Conservation (phyloP, 2,797 vertebrate genomes). For the Argentina silus region DNA sequence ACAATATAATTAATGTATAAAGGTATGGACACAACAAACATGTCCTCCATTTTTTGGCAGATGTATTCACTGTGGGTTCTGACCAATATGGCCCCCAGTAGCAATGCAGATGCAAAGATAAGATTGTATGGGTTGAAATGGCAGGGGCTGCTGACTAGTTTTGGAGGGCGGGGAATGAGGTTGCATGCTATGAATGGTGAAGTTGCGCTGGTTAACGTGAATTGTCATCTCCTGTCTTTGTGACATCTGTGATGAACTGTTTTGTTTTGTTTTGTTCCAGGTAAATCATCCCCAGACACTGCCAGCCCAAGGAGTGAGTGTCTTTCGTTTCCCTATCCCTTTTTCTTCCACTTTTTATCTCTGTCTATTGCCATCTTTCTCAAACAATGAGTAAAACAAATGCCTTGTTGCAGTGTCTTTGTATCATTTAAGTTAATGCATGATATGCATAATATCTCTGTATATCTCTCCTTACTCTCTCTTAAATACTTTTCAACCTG, state of each 20-base stretch:
- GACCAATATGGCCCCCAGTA: conserved; percentile 41
- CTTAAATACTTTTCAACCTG: too few species aligned
- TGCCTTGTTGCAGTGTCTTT: too few species aligned
- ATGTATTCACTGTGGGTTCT: conserved; percentile 57
- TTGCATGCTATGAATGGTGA: conserved; percentile 36
- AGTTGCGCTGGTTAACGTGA: conserved; percentile 13
- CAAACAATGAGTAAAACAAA: too few species aligned
- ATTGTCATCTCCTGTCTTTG: conserved; percentile 25
- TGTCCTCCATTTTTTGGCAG: conserved; percentile 41
- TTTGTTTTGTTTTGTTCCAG: conserved; percentile 58
- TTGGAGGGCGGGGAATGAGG: conserved; percentile 4
- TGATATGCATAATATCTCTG: too few species aligned
- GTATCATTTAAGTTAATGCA: too few species aligned
- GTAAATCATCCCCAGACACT: conserved; percentile 60
- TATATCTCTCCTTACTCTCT: too few species aligned
- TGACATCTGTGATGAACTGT: conserved; percentile 36
- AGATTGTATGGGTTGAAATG: conserved; percentile 34
- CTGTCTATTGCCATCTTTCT: background rate
- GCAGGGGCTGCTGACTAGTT: conserved; percentile 8
- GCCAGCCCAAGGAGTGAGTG: conserved; percentile 68
- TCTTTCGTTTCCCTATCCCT: conserved; percentile 28
- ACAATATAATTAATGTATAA: too few species aligned
- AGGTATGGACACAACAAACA: too few species aligned
- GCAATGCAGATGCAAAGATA: conserved; percentile 40
- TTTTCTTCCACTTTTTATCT: conserved; percentile 35